These are phyloP conservation scores for Wasmannia auropunctata DNA, from an alignment of 1,140 invertebrate species.

Conservation along the genomic window DNA sequence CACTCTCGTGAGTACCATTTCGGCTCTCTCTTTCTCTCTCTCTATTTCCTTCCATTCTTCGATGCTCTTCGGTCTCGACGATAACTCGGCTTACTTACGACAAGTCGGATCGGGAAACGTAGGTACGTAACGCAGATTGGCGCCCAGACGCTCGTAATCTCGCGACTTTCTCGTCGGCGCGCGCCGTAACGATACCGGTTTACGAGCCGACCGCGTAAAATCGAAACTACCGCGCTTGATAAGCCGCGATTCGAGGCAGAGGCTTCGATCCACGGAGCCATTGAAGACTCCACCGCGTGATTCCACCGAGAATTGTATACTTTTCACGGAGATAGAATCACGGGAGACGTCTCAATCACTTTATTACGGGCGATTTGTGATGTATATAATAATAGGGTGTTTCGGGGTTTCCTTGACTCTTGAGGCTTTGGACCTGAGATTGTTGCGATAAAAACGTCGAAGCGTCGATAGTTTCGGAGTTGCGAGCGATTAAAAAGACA, in stretches of 20 bases:
- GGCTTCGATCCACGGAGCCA: background rate
- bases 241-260: background rate
- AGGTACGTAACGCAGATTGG: constrained; percentile 10
- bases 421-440: background rate
- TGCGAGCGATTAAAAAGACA: background rate
- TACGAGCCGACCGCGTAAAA: constrained; percentile 39
- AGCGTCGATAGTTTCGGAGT: background rate
- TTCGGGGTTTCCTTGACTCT: background rate
- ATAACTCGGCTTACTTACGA: constrained; percentile 46
- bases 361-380: background rate
- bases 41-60: background rate
- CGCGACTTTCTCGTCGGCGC: constrained; percentile 41
- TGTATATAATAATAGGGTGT: background rate
- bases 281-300: background rate
- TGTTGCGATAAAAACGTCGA: background rate
- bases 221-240: constrained; percentile 7
- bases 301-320: background rate
- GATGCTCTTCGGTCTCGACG: background rate
- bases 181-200: constrained; percentile 49
- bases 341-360: background rate
- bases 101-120: background rate
- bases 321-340: background rate
- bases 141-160: constrained; percentile 44
- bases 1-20: constrained; percentile 88
- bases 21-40: background rate